Base-by-base conservation (phyloP, 2,797 vertebrate genomes). In the Hipposideros larvatus region DNA sequence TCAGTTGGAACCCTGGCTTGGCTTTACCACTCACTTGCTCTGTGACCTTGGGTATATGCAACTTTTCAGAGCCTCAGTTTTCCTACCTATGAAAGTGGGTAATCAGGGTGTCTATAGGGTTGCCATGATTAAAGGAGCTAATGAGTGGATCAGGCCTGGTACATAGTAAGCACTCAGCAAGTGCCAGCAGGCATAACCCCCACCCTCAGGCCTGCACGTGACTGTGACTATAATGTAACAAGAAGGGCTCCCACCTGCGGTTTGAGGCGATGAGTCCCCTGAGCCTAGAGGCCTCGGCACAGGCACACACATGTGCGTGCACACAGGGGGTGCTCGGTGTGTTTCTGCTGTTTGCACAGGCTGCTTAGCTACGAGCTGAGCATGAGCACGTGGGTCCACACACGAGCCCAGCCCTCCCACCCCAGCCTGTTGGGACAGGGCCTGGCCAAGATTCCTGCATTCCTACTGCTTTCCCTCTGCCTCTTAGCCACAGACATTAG, bases 351-450 rank as follows among this genome's bases (percentile, higher is more conserved):
- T 93, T 96, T 88, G 84, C 26, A 0, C 31, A 63, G 34, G 70
- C 85, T 95, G 90, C 92, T 70, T 86, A 94, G 94, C 86, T 65
- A 86, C 24, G 0, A 37, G n/a, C 77, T 14, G 16, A 37, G 65
- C 21, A 51, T 55, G 24, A 87, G 70, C 84, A 46, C 4, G 0
- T 8, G 65, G 73, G 46, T 87, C 75, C 31, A 21, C 84, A 46
- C 3, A 0, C 8, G 65, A 77, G 46, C 90, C 75, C 31, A 21
- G 24, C 79, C 66, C 65, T 48, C 73, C 66, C 24, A 7, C 59
- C 74, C 16, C 13, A 31, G 79, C 94, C 91, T 95, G 96, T 63
- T 11, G 16, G 74, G 78, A 95, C 97, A 95, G n/a, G 78, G 70
- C 59, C 90, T 74, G 89, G 93, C 71, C 8, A 26, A 53, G 82